Evolutionary conservation across 2,888 invertebrate species (phyloP).

Genomic region (Craniophora ligustri): DNA sequence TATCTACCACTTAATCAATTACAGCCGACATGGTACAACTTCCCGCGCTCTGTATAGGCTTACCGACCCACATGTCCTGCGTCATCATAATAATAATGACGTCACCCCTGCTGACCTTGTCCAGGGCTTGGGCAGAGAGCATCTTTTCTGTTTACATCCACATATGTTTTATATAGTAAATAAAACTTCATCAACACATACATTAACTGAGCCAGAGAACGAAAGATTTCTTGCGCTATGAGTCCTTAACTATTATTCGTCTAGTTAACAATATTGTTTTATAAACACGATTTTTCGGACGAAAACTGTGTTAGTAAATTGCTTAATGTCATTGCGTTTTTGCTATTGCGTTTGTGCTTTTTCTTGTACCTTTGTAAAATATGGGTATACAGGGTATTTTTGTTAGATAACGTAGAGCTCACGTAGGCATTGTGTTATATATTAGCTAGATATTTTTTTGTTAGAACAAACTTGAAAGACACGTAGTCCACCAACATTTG

Average conservation of each 20-base stretch:
- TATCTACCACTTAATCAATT: slow-evolving; percentile 80
- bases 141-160: slow-evolving; percentile 73
- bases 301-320: neutral
- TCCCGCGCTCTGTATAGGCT: slow-evolving; percentile 64
- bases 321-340: neutral
- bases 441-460: neutral
- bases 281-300: neutral
- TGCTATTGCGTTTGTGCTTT: no score
- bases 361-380: no score
- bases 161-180: slow-evolving; percentile 46
- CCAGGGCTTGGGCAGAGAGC: slow-evolving; percentile 69
- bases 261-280: neutral
- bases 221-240: neutral
- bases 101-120: slow-evolving; percentile 79
- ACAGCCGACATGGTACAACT: slow-evolving; percentile 58
- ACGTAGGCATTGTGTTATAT: no score
- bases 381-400: neutral
- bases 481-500: slow-evolving; percentile 1
- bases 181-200: slow-evolving; percentile 10
- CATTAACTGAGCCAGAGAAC: no score
- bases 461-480: neutral
- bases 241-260: neutral
- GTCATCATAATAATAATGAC: slow-evolving; percentile 77
- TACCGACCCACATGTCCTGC: slow-evolving; percentile 75
- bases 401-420: no score